Evolutionary conservation across 2,797 vertebrate species (phyloP).

Genomic region (Toxotes lorentzi): DNA sequence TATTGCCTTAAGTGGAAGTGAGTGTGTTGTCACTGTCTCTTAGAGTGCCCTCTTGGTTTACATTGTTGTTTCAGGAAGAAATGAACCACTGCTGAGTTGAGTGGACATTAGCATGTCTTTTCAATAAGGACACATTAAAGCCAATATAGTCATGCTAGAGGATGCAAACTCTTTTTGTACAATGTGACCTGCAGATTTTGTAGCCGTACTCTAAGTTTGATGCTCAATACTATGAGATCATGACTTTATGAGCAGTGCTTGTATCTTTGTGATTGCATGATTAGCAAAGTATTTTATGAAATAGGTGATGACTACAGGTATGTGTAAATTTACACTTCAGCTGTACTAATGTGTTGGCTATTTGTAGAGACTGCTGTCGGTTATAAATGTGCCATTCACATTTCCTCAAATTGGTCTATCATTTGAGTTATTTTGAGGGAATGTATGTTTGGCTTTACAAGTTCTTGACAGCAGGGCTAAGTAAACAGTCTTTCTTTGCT

Average conservation of each 20-base stretch:
- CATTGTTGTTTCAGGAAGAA: slow-evolving; percentile 47
- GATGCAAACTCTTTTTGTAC: slow-evolving; percentile 36
- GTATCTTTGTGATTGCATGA: slow-evolving; percentile 14
- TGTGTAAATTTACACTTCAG: slow-evolving; percentile 11
- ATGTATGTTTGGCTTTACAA: slow-evolving; percentile 10
- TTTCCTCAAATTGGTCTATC: slow-evolving; percentile 8
- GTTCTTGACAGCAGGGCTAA: slow-evolving; percentile 24
- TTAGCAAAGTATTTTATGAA: slow-evolving; percentile 18
- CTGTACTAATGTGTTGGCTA: slow-evolving; percentile 14
- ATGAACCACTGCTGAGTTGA: slow-evolving; percentile 29
- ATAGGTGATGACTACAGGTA: not conserved
- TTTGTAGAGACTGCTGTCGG: slow-evolving; percentile 17
- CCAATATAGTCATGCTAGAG: slow-evolving; percentile 29
- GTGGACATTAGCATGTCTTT: slow-evolving; percentile 10
- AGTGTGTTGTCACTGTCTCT: slow-evolving; percentile 37
- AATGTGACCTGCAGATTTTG: slow-evolving; percentile 42
- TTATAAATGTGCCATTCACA: slow-evolving; percentile 41
- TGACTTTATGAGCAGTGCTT: slow-evolving; percentile 5
- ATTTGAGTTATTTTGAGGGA: slow-evolving; percentile 16
- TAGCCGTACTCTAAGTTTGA: slow-evolving; percentile 43
- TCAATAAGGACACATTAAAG: slow-evolving; percentile 17
- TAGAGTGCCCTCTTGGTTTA: slow-evolving; percentile 48
- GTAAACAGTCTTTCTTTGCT: slow-evolving; percentile 31
- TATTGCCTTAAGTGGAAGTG: slow-evolving; percentile 67
- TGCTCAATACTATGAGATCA: slow-evolving; percentile 9